Evolutionary conservation across 2,113 vertebrate genomes (phyloP).

Genomic region (Anhinga rufa): DNA sequence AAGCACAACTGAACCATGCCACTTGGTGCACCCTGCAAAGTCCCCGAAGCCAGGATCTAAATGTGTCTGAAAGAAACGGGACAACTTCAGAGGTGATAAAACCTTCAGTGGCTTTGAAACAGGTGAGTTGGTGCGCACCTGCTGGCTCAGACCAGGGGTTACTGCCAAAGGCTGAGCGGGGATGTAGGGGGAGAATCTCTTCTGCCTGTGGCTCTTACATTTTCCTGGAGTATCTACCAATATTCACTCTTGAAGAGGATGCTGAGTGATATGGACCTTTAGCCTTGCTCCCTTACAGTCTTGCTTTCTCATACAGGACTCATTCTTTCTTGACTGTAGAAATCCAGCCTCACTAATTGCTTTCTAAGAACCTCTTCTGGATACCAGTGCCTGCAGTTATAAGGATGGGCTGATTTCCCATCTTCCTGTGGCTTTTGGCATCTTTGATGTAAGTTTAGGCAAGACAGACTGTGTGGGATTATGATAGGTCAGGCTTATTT

Average conservation of each 20-base stretch:
- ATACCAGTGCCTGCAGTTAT: not conserved
- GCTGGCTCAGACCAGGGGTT: not conserved
- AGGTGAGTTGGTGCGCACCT: not conserved
- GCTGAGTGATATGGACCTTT: not conserved
- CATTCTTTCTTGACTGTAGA: not conserved
- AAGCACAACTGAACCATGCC: not conserved
- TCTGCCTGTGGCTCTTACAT: not conserved
- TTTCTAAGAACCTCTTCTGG: not conserved
- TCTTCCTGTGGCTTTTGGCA: not conserved
- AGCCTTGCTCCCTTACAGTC: not conserved
- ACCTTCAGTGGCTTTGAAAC: not conserved
- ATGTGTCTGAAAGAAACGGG: not conserved
- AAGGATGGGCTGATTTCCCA: not conserved
- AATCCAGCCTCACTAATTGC: not conserved
- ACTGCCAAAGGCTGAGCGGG: not conserved
- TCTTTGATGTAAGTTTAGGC: not conserved
- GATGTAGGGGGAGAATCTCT: not conserved
- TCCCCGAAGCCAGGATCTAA: not conserved
- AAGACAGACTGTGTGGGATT: not conserved
- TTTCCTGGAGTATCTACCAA: not conserved
- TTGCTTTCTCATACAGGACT: not conserved
- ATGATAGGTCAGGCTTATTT: not conserved
- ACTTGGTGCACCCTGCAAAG: fast-evolving
- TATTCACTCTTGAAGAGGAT: not conserved
- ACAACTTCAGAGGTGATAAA: not conserved